Percentiles rank a stretch among this genome's conserved stretches.
phyloP scores from a whole-genome alignment of 2,888 invertebrate species.

The Hydriomena furcata region DNA sequence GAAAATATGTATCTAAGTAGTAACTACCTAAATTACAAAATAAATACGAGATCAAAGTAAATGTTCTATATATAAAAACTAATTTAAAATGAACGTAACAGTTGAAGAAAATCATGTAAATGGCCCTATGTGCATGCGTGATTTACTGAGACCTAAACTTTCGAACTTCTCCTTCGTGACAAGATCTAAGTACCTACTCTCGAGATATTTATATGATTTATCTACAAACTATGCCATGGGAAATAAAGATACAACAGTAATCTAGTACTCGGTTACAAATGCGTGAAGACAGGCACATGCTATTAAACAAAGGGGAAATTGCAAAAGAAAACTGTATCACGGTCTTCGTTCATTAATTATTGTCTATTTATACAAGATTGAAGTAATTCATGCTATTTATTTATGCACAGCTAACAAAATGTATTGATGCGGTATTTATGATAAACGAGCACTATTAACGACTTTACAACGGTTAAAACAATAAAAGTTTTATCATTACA shows the following conservation, averaged over 20 bases:
- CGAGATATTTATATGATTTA: slow-evolving; percentile 7
- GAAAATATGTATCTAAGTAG: no score
- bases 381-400: slow-evolving; percentile 40
- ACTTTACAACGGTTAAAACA: not conserved
- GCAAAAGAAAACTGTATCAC: slow-evolving; percentile 29
- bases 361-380: slow-evolving; percentile 30
- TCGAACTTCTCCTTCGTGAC: not conserved
- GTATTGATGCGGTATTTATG: slow-evolving; percentile 32
- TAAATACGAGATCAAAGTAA: no score
- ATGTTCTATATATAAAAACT: no score
- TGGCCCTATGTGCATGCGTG: not conserved
- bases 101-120: no score
- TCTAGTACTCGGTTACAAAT: slow-evolving; percentile 35
- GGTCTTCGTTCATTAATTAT: slow-evolving; percentile 39
- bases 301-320: slow-evolving; percentile 42
- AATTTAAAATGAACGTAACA: no score
- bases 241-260: slow-evolving; percentile 14
- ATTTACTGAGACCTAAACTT: no score
- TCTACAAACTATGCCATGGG: slow-evolving; percentile 19
- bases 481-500: not conserved
- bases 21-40: no score
- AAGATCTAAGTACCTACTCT: slow-evolving; percentile 1
- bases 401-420: slow-evolving; percentile 41
- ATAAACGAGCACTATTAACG: slow-evolving; percentile 5
- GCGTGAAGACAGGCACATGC: slow-evolving; percentile 41